phyloP scores from a whole-genome alignment of 2,888 invertebrate species.

The Unio delphinus region DNA sequence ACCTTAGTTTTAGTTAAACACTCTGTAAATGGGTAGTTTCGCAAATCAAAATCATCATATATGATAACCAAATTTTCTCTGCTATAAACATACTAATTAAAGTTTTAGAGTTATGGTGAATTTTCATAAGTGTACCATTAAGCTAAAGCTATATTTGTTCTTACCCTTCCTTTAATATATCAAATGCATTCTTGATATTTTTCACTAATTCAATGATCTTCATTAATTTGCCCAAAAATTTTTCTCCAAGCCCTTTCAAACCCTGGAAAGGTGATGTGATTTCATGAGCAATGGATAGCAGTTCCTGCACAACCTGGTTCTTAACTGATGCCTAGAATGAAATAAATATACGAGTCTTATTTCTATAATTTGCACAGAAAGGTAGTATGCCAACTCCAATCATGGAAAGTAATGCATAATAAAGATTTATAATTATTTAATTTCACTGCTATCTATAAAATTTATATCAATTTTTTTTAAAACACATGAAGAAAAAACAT shows the following conservation, averaged over 20 bases:
- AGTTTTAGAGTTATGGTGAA: no score
- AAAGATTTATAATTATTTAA: no score
- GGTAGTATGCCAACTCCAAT: not conserved
- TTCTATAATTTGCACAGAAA: not conserved
- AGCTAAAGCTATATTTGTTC: not conserved
- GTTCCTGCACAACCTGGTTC: constrained; percentile 11
- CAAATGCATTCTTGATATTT: constrained; percentile 19
- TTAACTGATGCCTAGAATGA: constrained; percentile 8
- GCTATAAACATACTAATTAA: no score
- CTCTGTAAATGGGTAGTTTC: no score
- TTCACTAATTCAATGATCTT: constrained; percentile 10
- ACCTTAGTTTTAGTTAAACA: no score
- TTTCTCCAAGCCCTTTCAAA: constrained; percentile 14
- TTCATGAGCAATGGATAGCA: constrained; percentile 9
- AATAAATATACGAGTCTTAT: not conserved
- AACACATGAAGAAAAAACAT: no score
- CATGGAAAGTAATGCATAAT: no score
- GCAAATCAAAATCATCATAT: no score
- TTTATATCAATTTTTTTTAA: no score
- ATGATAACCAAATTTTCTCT: no score
- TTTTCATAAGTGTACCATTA: no score
- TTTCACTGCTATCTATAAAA: no score
- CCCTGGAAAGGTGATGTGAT: constrained; percentile 13
- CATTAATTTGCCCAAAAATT: constrained; percentile 14
- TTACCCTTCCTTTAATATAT: constrained; percentile 20